Evolutionary conservation across 1,140 invertebrate genomes (phyloP).

Genomic region (Pseudomyrmex sp.): DNA sequence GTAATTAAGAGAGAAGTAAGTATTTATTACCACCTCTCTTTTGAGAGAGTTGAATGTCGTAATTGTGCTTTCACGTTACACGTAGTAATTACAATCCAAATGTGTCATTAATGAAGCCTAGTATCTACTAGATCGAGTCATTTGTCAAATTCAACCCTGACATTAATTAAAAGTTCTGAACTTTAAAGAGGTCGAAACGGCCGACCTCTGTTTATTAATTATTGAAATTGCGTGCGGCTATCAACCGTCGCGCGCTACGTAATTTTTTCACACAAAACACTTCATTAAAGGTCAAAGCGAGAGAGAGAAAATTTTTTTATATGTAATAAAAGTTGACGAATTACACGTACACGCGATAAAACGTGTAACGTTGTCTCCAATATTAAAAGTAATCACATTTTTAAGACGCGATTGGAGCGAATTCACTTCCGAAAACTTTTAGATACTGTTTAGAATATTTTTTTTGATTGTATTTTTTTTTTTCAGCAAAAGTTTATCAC

Average conservation of each 20-base stretch:
- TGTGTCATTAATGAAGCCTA: background rate
- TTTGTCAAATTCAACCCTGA: background rate
- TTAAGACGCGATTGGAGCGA: no score
- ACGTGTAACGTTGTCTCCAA: background rate
- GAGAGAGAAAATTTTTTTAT: background rate
- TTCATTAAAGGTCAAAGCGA: slow-evolving; percentile 6
- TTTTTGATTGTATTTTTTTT: no score
- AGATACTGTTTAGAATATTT: no score
- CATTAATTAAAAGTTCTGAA: slow-evolving; percentile 32
- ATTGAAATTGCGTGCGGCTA: background rate
- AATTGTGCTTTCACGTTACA: background rate
- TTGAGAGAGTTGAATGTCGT: background rate
- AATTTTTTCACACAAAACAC: background rate
- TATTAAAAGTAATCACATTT: background rate
- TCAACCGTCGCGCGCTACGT: background rate
- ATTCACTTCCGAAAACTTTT: no score
- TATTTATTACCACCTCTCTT: background rate
- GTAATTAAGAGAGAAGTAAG: background rate
- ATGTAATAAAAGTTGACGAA: background rate
- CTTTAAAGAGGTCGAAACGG: background rate
- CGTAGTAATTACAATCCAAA: no score
- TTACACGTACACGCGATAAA: background rate
- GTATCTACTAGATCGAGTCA: background rate
- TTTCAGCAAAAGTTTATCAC: no score
- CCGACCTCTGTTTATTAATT: slow-evolving; percentile 20